A percentile compares a stretch with the other conserved stretches of the same genome.
Conservation (phyloP, 2,113 vertebrate species). For the Passer montanus region DNA sequence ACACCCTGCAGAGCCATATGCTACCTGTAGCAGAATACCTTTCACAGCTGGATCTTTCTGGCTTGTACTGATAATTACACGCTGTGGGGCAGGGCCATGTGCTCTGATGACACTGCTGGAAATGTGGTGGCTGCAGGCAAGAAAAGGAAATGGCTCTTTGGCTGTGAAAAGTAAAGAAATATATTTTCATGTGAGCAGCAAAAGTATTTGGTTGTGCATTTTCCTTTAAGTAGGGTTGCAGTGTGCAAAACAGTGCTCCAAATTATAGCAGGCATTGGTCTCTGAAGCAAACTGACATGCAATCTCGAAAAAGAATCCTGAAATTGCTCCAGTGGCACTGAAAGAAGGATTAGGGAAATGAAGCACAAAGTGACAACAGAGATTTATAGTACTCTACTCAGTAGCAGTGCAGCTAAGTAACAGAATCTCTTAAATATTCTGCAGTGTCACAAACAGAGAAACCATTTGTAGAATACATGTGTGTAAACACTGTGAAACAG, state of each 20-base stretch:
- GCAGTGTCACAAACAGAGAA: not conserved
- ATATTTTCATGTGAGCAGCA: not conserved
- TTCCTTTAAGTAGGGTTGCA: not conserved
- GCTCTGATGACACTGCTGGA: not conserved
- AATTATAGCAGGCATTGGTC: not conserved
- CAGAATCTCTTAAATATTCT: not conserved
- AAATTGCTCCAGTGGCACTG: not conserved
- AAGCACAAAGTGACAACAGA: not conserved
- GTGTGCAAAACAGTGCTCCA: not conserved
- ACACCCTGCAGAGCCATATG: not conserved
- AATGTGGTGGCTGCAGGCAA: not conserved
- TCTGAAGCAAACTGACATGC: not conserved
- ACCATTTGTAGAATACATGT: not conserved
- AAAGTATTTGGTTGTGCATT: not conserved
- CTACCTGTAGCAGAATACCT: constrained; percentile 7
- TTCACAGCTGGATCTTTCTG: not conserved
- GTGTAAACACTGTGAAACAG: not conserved
- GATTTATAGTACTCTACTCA: not conserved
- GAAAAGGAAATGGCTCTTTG: not conserved
- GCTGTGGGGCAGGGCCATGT: not conserved
- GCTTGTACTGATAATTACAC: not conserved
- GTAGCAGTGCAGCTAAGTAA: not conserved
- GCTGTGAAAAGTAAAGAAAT: not conserved
- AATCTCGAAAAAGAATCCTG: not conserved
- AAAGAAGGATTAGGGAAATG: not conserved